Evolutionary conservation across 2,113 vertebrate species (phyloP).

Genomic region (Saccopteryx leptura): DNA sequence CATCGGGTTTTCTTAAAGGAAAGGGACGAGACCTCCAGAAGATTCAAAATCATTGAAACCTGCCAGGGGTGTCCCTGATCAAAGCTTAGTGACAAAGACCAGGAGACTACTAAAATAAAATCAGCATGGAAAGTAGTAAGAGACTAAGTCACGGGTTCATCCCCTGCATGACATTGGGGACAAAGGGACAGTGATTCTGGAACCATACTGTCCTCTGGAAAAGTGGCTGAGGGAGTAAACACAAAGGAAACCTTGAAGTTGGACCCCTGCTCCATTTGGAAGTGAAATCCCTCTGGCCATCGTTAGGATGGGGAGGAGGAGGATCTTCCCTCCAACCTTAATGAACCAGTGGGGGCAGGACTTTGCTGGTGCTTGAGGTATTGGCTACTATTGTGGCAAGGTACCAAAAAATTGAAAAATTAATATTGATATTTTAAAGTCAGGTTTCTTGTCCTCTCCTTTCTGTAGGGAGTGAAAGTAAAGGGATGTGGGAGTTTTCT

Average conservation of each 20-base stretch:
- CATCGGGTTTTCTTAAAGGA: background rate
- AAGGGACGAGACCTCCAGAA: background rate
- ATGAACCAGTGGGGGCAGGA: background rate
- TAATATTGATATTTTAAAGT: too few species aligned
- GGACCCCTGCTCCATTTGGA: background rate
- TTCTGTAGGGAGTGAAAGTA: too few species aligned
- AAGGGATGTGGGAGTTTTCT: too few species aligned
- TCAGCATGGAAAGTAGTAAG: background rate
- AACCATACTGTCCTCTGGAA: background rate
- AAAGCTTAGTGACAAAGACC: constrained; percentile 8
- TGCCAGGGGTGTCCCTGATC: background rate
- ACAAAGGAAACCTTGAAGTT: background rate
- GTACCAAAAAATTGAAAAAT: too few species aligned
- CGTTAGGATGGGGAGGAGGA: background rate
- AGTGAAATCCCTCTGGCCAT: background rate
- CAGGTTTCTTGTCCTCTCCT: too few species aligned
- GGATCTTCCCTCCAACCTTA: background rate
- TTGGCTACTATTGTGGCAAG: background rate
- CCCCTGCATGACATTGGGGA: background rate
- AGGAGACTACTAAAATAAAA: background rate
- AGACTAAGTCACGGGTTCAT: background rate
- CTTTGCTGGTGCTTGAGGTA: background rate
- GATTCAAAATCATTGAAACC: constrained; percentile 10
- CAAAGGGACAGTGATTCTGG: background rate
- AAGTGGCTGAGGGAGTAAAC: background rate